phyloP scores from a whole-genome alignment of 2,797 vertebrate species.

The Tenualosa thibaudeaui region DNA sequence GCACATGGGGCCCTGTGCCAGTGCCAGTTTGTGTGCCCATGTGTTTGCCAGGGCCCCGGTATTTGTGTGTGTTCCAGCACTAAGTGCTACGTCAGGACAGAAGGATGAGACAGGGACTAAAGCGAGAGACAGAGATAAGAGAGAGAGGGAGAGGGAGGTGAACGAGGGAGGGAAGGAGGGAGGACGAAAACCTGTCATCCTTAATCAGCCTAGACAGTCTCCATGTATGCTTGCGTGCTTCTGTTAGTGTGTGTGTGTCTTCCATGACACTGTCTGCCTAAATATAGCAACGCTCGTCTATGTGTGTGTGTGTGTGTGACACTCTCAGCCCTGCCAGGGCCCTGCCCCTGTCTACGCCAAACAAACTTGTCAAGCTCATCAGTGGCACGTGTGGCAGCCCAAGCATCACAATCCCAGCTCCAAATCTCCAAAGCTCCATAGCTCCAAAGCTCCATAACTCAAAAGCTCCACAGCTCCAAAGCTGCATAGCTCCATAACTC shows the following conservation, averaged over 20 bases:
- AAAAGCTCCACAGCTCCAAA: no score
- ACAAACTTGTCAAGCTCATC: constrained; percentile 53
- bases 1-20: neutral
- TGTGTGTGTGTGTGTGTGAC: constrained; percentile 51
- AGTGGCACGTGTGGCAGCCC: constrained; percentile 12
- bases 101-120: neutral
- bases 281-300: constrained; percentile 62
- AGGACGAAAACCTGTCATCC: constrained; percentile 63
- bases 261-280: constrained; percentile 63
- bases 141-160: constrained; percentile 22
- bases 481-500: no score
- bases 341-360: constrained; percentile 58
- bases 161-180: constrained; percentile 50
- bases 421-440: constrained; percentile 20
- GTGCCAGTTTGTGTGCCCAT: neutral
- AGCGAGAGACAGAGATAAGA: neutral
- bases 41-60: neutral
- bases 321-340: constrained; percentile 48
- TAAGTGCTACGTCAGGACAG: neutral
- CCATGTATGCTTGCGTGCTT: neutral
- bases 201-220: constrained; percentile 62
- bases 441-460: no score
- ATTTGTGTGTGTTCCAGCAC: constrained; percentile 36
- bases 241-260: constrained; percentile 53
- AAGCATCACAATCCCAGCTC: neutral